Evolutionary conservation across 2,113 vertebrate species (phyloP), one percentile per base, ranked within the genome.

Genomic region (Nyctereutes procyonoides): DNA sequence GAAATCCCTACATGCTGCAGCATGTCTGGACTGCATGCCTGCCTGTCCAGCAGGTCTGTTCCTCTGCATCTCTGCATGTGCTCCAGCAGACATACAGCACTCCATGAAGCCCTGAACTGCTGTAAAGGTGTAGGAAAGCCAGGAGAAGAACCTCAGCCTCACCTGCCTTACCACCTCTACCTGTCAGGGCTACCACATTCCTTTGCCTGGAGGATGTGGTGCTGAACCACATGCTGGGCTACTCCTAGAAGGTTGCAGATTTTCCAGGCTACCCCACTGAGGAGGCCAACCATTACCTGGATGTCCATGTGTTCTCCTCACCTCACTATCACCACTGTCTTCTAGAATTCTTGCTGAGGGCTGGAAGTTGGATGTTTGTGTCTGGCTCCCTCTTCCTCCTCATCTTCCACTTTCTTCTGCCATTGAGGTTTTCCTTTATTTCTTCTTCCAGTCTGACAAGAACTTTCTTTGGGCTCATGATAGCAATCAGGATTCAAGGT

Each of bases 381-480:
- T 77, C 30, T 63, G 11, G 5, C 32, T 69, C 12, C 14, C 8
- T 81, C 79, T 76, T 79, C 8, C 6, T 82, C 10, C 17, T 65
- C 22, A 4, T 85, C 13, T 5, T 48, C 56, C 63, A 51, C 9
- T 71, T 95, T 38, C 58, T 79, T 60, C 30, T 97, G 24, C 58
- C 16, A 15, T 3, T 20, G 12, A 60, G 3, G 1, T 6, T 53
- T 69, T 63, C 63, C 51, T 74, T 58, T 83, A 67, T 79, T 85
- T 96, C 26, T n/a, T 95, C 20, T 53, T 74, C 35, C 11, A 16
- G 8, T 67, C n/a, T 93, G 62, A 67, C 77, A 77, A 58, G 20
- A 63, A n/a, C 13, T 83, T 53, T 86, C 12, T 80, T 32, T 93
- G 32, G 8, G 13, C 58, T 81, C 35, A 55, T 13, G 53, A 35